Evolutionary conservation across 2,113 vertebrate species (phyloP).

Genomic region (Erythrocercus mccallii): DNA sequence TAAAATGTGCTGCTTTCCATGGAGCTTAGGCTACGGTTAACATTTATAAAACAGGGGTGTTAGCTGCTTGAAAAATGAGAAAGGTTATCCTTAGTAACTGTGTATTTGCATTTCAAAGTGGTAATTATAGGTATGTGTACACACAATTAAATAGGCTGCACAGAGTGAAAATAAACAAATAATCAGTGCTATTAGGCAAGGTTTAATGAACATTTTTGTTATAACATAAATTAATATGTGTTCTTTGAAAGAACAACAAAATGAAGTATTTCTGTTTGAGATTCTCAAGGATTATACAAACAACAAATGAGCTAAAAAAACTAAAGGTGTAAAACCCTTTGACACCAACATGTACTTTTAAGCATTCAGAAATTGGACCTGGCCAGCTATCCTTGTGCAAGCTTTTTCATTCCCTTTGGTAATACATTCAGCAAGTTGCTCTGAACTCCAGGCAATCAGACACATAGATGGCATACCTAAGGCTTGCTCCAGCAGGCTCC

Average conservation of each 20-base stretch:
- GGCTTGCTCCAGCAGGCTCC: slow-evolving; percentile 68
- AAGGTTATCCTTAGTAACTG: slow-evolving; percentile 51
- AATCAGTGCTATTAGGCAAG: slow-evolving; percentile 41
- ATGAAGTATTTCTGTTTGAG: neutral
- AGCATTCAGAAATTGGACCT: slow-evolving; percentile 4
- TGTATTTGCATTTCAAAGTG: slow-evolving; percentile 63
- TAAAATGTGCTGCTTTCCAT: neutral
- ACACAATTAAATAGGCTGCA: slow-evolving; percentile 44
- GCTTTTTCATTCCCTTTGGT: slow-evolving; percentile 54
- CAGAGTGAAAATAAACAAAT: slow-evolving; percentile 64
- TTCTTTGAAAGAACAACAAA: slow-evolving; percentile 42
- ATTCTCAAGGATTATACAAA: neutral
- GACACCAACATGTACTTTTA: neutral
- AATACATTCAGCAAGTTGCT: slow-evolving; percentile 55
- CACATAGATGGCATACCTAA: slow-evolving; percentile 65
- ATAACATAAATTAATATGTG: slow-evolving; percentile 14
- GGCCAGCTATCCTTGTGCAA: slow-evolving; percentile 8
- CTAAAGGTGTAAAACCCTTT: neutral
- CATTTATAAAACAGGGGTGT: slow-evolving; percentile 11
- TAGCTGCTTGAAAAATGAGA: slow-evolving; percentile 36
- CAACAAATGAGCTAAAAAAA: neutral
- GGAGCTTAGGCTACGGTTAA: neutral
- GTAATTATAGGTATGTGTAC: slow-evolving; percentile 49
- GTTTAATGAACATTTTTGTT: slow-evolving; percentile 47
- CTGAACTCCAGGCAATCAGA: slow-evolving; percentile 61